Evolutionary conservation across 2,888 invertebrate species (phyloP).

Genomic region (Ariolimax columbianus): DNA sequence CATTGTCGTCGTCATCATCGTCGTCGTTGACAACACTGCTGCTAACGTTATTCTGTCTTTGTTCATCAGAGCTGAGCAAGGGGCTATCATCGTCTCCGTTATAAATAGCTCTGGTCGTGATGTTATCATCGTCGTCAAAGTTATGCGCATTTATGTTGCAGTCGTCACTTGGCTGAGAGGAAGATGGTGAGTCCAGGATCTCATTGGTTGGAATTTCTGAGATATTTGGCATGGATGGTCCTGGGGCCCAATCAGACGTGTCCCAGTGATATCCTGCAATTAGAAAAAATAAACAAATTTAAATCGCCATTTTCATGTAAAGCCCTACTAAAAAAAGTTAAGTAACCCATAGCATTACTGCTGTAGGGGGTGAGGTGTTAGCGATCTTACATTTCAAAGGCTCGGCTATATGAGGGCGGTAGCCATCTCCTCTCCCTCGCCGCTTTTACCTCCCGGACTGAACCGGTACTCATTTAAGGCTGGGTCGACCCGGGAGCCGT

Average conservation of each 20-base stretch:
- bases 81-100: conserved; percentile 49
- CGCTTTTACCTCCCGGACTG: too few relatives aligned
- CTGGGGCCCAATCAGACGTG: conserved; percentile 93
- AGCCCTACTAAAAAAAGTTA: too few relatives aligned
- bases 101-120: conserved; percentile 49
- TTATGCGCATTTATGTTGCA: conserved; percentile 82
- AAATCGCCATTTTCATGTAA: too few relatives aligned
- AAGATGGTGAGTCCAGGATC: conserved; percentile 87
- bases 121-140: conserved; percentile 42
- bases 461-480: too few relatives aligned
- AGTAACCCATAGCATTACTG: too few relatives aligned
- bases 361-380: too few relatives aligned
- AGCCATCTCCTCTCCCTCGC: too few relatives aligned
- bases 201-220: conserved; percentile 94
- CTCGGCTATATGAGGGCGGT: too few relatives aligned
- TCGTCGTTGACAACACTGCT: conserved; percentile 21
- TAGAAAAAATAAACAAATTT: not conserved
- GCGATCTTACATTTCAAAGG: too few relatives aligned
- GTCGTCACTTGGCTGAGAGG: conserved; percentile 89
- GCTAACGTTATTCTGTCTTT: conserved; percentile 34
- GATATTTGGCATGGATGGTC: conserved; percentile 93
- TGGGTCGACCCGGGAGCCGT: too few relatives aligned
- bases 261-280: conserved; percentile 95
- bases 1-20: conserved; percentile 38
- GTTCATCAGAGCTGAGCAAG: conserved; percentile 47